phyloP scores from a whole-genome alignment of 1,140 invertebrate species.

The Potamilus streckersoni region DNA sequence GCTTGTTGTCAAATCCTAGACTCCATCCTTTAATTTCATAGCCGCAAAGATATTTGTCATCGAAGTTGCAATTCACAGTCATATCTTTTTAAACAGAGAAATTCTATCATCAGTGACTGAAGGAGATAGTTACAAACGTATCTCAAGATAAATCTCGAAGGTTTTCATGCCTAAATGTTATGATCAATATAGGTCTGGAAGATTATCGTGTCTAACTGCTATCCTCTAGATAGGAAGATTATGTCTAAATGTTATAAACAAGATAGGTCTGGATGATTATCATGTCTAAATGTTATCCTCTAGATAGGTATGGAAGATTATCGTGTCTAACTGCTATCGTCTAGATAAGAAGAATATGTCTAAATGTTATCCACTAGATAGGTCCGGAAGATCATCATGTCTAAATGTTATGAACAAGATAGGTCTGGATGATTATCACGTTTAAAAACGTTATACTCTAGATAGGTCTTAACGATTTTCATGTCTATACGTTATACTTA shows the following conservation, averaged over 20 bases:
- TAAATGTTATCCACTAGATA: background rate
- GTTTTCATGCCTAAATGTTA: background rate
- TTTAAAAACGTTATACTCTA: background rate
- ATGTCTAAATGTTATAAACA: background rate
- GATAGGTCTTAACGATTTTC: background rate
- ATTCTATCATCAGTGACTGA: background rate
- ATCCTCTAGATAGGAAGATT: background rate
- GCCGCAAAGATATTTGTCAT: slow-evolving; percentile 45
- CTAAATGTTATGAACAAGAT: background rate
- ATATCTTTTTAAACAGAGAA: slow-evolving; percentile 31
- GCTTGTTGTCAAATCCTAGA: slow-evolving; percentile 24
- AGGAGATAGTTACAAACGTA: background rate
- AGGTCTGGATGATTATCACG: background rate
- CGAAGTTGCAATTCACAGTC: slow-evolving; percentile 48
- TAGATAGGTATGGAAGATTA: background rate
- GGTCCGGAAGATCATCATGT: background rate
- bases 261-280: background rate
- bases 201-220: background rate
- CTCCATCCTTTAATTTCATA: slow-evolving; percentile 24
- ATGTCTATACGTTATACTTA: background rate
- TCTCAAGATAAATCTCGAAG: background rate
- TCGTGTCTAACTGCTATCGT: background rate
- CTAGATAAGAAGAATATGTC: background rate
- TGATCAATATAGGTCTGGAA: background rate
- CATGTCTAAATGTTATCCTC: background rate